These are phyloP conservation scores for Stictocephala bisonia DNA, from an alignment of 2,888 invertebrate species.

Conservation along the genomic window DNA sequence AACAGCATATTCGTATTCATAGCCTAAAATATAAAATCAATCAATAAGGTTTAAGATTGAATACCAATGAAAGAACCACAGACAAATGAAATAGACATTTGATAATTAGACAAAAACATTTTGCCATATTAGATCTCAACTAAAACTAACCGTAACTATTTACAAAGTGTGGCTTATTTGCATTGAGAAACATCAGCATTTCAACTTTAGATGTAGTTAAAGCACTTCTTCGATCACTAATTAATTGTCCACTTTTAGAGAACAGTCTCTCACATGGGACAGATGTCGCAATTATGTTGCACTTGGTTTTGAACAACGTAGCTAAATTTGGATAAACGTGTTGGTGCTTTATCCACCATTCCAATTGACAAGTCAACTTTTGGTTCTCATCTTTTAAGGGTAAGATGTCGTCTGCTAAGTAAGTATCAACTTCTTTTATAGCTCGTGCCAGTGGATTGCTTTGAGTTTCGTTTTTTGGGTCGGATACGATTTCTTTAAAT, in stretches of 20 bases:
- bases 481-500: conserved; percentile 3
- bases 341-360: background rate
- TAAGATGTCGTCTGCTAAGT: background rate
- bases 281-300: background rate
- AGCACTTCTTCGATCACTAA: background rate
- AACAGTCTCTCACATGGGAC: too few species aligned
- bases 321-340: background rate
- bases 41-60: too few species aligned
- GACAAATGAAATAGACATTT: too few species aligned
- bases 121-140: too few species aligned
- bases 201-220: background rate
- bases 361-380: background rate
- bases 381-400: background rate
- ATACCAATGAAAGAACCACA: too few species aligned
- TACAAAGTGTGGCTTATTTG: too few species aligned
- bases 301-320: background rate
- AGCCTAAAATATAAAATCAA: too few species aligned
- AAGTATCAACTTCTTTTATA: background rate
- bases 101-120: too few species aligned
- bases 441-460: background rate
- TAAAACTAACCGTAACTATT: too few species aligned
- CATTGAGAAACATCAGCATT: background rate
- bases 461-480: too few species aligned
- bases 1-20: too few species aligned
- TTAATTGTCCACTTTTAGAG: background rate